A percentile compares a stretch with the other conserved stretches of the same genome.
phyloP scores from a whole-genome alignment of 2,113 vertebrate species.

The Halichoerus grypus region DNA sequence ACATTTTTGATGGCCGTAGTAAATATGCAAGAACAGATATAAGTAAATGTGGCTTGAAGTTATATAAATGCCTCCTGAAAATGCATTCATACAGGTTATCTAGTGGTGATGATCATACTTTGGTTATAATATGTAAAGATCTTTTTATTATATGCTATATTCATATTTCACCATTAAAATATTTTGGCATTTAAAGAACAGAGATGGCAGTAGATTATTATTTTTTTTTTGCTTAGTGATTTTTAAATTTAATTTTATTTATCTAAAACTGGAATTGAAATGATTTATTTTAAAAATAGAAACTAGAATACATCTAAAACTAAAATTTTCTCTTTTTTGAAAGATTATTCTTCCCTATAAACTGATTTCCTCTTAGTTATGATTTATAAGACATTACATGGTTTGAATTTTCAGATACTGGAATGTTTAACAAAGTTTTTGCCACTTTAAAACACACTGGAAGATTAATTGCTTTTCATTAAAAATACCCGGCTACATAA shows the following conservation, averaged over 20 bases:
- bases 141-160: slow-evolving; percentile 16
- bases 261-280: slow-evolving; percentile 53
- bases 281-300: not conserved
- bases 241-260: slow-evolving; percentile 49
- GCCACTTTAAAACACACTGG: not conserved
- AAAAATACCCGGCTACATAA: not conserved
- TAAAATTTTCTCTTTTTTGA: slow-evolving; percentile 18
- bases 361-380: not conserved
- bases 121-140: slow-evolving; percentile 9
- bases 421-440: not conserved
- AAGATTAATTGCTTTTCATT: not conserved
- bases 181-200: slow-evolving; percentile 35
- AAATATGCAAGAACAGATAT: not conserved
- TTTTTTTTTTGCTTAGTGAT: not conserved
- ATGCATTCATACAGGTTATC: not conserved
- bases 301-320: slow-evolving; percentile 26
- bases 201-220: not conserved
- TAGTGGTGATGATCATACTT: not conserved
- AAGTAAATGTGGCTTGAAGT: not conserved
- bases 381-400: not conserved
- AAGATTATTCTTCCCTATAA: not conserved
- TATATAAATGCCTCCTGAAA: not conserved
- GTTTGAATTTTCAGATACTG: slow-evolving; percentile 2
- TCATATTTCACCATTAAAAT: slow-evolving; percentile 31
- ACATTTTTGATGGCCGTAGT: slow-evolving; percentile 12